These are phyloP conservation scores for Dermochelys coriacea DNA, from an alignment of 2,797 vertebrate genomes.

Conservation along the genomic window DNA sequence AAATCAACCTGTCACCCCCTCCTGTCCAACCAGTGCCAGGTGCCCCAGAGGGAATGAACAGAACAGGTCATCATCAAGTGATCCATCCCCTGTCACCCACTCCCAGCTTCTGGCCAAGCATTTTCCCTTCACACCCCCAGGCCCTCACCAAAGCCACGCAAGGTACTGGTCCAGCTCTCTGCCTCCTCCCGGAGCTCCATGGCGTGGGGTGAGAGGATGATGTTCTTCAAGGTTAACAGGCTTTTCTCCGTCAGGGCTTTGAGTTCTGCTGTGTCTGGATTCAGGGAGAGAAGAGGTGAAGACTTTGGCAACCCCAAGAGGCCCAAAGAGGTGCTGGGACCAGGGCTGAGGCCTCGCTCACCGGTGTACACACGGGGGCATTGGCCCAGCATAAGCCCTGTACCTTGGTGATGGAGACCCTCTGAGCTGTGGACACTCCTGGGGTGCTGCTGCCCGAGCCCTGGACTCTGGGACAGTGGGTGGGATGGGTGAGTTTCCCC, in stretches of 20 bases:
- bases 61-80: too few relatives aligned
- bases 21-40: too few relatives aligned
- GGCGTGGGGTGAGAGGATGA: slow-evolving; percentile 79
- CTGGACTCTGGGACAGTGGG: too few relatives aligned
- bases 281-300: background rate
- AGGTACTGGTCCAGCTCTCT: slow-evolving; percentile 78
- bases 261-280: slow-evolving; percentile 80
- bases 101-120: background rate
- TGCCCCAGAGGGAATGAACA: too few relatives aligned
- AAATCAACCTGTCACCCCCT: background rate
- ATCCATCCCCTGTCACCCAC: too few relatives aligned
- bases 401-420: too few relatives aligned
- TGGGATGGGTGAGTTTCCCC: too few relatives aligned
- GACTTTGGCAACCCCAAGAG: background rate
- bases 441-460: too few relatives aligned
- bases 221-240: slow-evolving; percentile 81
- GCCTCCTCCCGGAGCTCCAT: slow-evolving; percentile 76
- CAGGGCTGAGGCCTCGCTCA: background rate
- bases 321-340: too few relatives aligned
- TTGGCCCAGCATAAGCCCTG: background rate
- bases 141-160: slow-evolving; percentile 83
- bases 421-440: too few relatives aligned
- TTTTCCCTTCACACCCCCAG: too few relatives aligned
- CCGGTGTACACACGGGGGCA: background rate
- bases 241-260: slow-evolving; percentile 81